A percentile compares a stretch with the other conserved stretches of the same genome.
Evolutionary conservation across 2,113 vertebrate species (phyloP).

Genomic region (Sylvia atricapilla): DNA sequence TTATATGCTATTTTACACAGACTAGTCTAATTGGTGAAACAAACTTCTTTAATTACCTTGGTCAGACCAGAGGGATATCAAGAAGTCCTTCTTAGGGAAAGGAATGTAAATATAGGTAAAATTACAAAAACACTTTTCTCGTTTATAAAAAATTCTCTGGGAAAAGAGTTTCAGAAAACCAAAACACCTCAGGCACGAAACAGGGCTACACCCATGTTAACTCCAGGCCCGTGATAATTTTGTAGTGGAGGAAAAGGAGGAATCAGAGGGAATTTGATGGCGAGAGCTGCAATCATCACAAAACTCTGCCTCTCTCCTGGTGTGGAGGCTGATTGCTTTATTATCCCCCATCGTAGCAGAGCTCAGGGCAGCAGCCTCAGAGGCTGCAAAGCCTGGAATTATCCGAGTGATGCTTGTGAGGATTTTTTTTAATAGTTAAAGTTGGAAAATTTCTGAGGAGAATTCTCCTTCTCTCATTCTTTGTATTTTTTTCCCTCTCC

Average conservation of each 20-base stretch:
- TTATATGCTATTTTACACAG: too few relatives aligned
- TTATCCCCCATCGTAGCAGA: not conserved
- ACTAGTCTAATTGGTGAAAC: too few relatives aligned
- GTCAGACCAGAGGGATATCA: too few relatives aligned
- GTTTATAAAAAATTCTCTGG: too few relatives aligned
- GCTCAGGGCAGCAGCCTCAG: not conserved
- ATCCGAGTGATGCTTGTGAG: not conserved
- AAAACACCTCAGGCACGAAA: too few relatives aligned
- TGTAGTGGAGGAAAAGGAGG: not conserved
- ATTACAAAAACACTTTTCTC: too few relatives aligned
- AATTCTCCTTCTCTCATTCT: not conserved
- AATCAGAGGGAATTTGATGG: not conserved
- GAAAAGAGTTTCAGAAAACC: too few relatives aligned
- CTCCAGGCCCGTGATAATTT: not conserved
- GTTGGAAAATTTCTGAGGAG: not conserved
- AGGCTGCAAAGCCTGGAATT: not conserved
- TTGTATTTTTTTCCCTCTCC: fast-evolving
- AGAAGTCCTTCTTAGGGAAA: too few relatives aligned
- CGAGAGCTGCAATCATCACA: not conserved
- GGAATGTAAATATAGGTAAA: too few relatives aligned
- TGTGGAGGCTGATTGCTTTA: not conserved
- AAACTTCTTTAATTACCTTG: too few relatives aligned
- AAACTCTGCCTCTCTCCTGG: not conserved
- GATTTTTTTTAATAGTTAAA: not conserved
- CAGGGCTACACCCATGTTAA: not conserved